Base-by-base conservation (phyloP, 2,797 vertebrate genomes). In the Peromyscus eremicus region DNA sequence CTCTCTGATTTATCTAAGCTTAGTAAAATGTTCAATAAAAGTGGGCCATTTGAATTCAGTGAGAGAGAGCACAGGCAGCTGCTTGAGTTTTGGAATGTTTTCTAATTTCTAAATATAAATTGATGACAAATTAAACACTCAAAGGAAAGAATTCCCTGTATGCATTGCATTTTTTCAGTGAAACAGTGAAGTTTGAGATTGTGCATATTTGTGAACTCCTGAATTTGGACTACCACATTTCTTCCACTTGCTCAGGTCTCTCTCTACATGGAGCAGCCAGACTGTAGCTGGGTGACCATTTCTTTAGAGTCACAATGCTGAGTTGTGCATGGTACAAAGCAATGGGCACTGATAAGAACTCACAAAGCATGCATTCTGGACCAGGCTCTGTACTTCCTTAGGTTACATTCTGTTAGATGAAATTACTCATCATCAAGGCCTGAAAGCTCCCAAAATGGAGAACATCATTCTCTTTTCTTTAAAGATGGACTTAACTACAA, bases 11-110 rank as follows among this genome's bases (percentile, higher is more conserved):
- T 98, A 97, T 97, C 97, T 97, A 95, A 97, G 97, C 96, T 97
- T 96, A 98, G 97, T 97, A 98, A 97, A 98, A 97, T 97, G 96
- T 97, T 97, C 97, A 98, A 97, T 97, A 97, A 97, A 98, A 96
- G 96, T 95, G 80, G 95, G 94, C 96, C 89, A 95, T 95, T 97
- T 97, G 94, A 97, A 97, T 97, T 96, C 96, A 93, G 80, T 90
- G 94, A 97, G 97, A 95, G 94, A 95, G 94, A 95, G 85, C 95
- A 96, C 92, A 95, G 97, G 88, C 96, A 95, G 96, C 91, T 92
- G 92, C 96, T 97, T 92, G 92, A 89, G 94, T 97, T 94, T 94
- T 93, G 92, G 95, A 97, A 95, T 96, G 77, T 95, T 97, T 96
- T 97, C 91, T 96, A 87, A 96, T 95, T 97, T 96, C 87, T 94